phyloP scores from a whole-genome alignment of 2,797 vertebrate genomes.

The Apodemus agrarius region DNA sequence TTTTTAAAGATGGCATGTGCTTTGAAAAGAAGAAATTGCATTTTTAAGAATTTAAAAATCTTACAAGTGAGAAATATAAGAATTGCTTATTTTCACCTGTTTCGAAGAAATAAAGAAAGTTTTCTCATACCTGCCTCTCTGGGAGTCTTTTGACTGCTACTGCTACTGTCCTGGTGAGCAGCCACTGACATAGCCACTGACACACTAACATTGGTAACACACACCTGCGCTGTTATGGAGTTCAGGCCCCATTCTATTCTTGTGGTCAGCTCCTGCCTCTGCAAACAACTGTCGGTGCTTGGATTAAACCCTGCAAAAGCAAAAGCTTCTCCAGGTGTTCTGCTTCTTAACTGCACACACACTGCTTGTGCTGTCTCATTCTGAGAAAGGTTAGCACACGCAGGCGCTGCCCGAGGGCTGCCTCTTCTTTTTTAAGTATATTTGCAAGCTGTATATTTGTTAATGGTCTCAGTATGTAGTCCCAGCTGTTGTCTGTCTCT shows the following conservation, averaged over 20 bases:
- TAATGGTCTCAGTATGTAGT: background rate
- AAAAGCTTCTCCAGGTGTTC: conserved; percentile 81
- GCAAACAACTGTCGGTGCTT: conserved; percentile 81
- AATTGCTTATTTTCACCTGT: conserved; percentile 87
- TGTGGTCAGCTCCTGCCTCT: conserved; percentile 77
- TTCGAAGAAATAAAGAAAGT: conserved; percentile 84
- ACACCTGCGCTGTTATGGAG: conserved; percentile 65
- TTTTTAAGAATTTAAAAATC: conserved; percentile 87
- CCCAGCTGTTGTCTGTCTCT: background rate
- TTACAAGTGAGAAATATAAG: conserved; percentile 85
- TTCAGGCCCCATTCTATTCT: conserved; percentile 85
- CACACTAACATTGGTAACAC: background rate
- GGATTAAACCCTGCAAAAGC: conserved; percentile 83
- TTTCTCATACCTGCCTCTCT: conserved; percentile 83
- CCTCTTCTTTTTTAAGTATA: background rate
- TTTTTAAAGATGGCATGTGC: conserved; percentile 85
- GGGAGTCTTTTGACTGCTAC: conserved; percentile 79
- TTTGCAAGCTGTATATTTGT: background rate
- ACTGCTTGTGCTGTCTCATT: conserved; percentile 75
- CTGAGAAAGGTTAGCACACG: conserved; percentile 48
- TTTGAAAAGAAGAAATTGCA: conserved; percentile 84
- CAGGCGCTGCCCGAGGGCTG: conserved; percentile 60
- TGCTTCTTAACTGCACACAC: conserved; percentile 76
- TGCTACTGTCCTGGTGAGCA: conserved; percentile 83
- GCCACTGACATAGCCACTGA: conserved; percentile 72